phyloP scores from a whole-genome alignment of 1,140 invertebrate genomes.

The Drosophila varians region DNA sequence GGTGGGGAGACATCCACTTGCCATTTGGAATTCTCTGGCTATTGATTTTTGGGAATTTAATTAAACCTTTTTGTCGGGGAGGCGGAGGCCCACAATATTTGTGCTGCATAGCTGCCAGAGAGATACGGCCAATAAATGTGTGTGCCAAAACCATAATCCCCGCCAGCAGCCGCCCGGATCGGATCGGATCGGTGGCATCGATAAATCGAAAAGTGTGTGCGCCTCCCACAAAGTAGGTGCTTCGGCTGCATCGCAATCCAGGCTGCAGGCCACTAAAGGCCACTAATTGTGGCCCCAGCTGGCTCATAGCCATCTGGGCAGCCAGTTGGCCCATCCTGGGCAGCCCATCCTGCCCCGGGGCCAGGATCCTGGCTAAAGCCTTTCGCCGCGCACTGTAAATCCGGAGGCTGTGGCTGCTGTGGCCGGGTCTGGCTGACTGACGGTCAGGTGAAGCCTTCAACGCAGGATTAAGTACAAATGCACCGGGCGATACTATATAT shows the following conservation, averaged over 20 bases:
- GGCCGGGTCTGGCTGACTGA: slow-evolving; percentile 22
- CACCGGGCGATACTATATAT: neutral
- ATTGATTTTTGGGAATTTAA: slow-evolving; percentile 42
- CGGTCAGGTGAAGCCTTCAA: slow-evolving; percentile 46
- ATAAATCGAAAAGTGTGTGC: slow-evolving; percentile 39
- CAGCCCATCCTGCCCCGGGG: neutral
- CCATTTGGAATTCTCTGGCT: slow-evolving; percentile 12
- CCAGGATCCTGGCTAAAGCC: slow-evolving; percentile 37
- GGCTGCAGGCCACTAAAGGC: slow-evolving; percentile 62
- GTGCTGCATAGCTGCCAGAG: neutral
- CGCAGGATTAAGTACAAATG: slow-evolving; percentile 23
- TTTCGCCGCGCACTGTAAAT: slow-evolving; percentile 42
- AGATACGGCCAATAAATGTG: slow-evolving; percentile 34
- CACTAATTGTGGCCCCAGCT: slow-evolving; percentile 69
- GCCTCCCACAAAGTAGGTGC: slow-evolving; percentile 7
- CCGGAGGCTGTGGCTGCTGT: slow-evolving; percentile 42
- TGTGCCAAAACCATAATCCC: slow-evolving; percentile 42
- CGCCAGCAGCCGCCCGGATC: neutral
- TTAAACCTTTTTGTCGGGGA: slow-evolving; percentile 10
- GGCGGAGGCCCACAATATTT: neutral
- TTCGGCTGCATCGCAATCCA: slow-evolving; percentile 28
- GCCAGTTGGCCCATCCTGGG: slow-evolving; percentile 3
- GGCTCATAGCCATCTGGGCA: slow-evolving; percentile 33
- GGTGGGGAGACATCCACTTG: neutral
- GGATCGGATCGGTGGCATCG: slow-evolving; percentile 19